Base-by-base conservation (phyloP, 1,140 invertebrate genomes). In the Pseudomyrmex cubaensis region DNA sequence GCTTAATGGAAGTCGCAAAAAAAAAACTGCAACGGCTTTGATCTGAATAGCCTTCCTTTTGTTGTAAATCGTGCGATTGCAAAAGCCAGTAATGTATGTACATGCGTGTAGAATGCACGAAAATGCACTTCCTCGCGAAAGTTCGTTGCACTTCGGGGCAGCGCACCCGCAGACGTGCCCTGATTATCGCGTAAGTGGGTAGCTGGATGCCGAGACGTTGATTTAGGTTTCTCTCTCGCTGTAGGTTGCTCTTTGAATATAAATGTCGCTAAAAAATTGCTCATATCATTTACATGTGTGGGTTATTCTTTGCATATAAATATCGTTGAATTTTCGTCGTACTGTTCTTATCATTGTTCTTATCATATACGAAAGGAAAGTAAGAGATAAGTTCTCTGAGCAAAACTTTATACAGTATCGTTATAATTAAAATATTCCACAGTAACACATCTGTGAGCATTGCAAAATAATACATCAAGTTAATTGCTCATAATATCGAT, bases 161-260 rank as follows among this genome's bases (percentile, higher is more conserved):
- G 48, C 25, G 57, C 77, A 48, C 35, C 46, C 80, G 59, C 22
- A 66, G 82, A 77, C 50, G 84, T 85, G 80, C 72, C 73, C 82
- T 84, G 82, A 85, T 85, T 85, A 76, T 84, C 73, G 69, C 64
- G 82, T 70, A 63, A 85, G 76, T 76, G 56, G 57, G 44, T 64
- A 46, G 66, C 44, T 80, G 20, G 44, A 48, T 70, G 64, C 64
- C 64, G 52, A 67, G 61, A 70, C 66, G 76, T 80, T 77, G 25
- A 77, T 77, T 62, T 76, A 59, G 64, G 50, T 54, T 70, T 70
- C 54, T 61, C 44, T 70, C 46, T 48, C 54, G 54, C 56, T 59
- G 15, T n/a, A 22, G 66, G 15, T 54, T 46, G 20, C 64, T 72
- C n/a, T 64, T 15, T 56, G 54, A 80, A 72, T 78, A 70, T 12